These are phyloP conservation scores for Pomacea canaliculata DNA, from an alignment of 2,888 invertebrate species.

Conservation along the genomic window DNA sequence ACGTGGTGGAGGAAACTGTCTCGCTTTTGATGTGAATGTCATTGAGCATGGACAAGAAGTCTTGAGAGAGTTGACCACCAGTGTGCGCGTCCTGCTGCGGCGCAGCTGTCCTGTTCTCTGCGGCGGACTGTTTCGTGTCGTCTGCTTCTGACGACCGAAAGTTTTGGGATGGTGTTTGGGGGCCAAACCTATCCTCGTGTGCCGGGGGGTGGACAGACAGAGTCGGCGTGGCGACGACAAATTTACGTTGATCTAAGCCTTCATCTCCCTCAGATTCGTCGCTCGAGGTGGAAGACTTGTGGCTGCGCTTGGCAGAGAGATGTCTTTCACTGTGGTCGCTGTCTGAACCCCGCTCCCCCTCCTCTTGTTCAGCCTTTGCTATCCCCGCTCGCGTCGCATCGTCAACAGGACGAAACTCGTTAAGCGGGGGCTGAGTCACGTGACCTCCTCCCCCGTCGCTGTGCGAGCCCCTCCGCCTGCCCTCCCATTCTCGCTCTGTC, in stretches of 20 bases:
- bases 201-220: not conserved
- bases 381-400: not conserved
- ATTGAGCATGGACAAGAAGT: conserved; percentile 31
- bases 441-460: not conserved
- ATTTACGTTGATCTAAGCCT: too few relatives aligned
- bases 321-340: not conserved
- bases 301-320: too few relatives aligned
- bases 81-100: not conserved
- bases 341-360: not conserved
- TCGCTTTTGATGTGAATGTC: conserved; percentile 26
- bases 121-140: not conserved
- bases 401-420: not conserved
- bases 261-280: too few relatives aligned
- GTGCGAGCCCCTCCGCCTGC: not conserved
- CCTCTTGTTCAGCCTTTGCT: not conserved
- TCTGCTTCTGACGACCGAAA: not conserved
- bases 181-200: not conserved
- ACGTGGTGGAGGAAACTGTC: not conserved
- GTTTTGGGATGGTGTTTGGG: not conserved
- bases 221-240: too few relatives aligned
- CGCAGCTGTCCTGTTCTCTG: not conserved
- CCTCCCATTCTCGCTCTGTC: too few relatives aligned
- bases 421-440: not conserved
- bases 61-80: not conserved
- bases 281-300: too few relatives aligned